phyloP scores from a whole-genome alignment of 1,140 invertebrate species.

The Acromyrmex echinatior region DNA sequence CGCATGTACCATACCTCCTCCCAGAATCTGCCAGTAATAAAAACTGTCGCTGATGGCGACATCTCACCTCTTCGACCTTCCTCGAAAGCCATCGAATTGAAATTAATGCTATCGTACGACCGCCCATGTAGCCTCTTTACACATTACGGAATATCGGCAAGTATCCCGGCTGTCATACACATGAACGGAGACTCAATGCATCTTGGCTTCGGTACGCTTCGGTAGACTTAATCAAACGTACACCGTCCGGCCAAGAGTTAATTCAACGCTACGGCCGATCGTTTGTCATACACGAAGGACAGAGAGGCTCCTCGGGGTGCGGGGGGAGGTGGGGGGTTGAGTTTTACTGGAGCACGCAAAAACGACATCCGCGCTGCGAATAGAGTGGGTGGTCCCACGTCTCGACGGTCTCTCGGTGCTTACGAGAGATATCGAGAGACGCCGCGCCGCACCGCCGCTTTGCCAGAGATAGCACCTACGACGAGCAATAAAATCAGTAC shows the following conservation, averaged over 20 bases:
- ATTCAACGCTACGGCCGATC: slow-evolving; percentile 68
- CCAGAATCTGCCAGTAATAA: too few species aligned
- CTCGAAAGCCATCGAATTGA: slow-evolving; percentile 22
- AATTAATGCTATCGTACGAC: slow-evolving; percentile 29
- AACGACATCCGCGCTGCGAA: slow-evolving; percentile 34
- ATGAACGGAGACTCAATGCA: slow-evolving; percentile 59
- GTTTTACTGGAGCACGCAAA: slow-evolving; percentile 48
- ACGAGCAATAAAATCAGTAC: slow-evolving; percentile 50
- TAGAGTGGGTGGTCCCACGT: slow-evolving; percentile 47
- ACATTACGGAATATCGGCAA: slow-evolving; percentile 48
- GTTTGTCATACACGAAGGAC: slow-evolving; percentile 68
- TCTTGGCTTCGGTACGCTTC: slow-evolving; percentile 62
- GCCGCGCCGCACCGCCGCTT: background rate
- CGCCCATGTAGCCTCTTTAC: slow-evolving; percentile 59
- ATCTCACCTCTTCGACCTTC: background rate
- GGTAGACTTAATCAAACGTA: slow-evolving; percentile 69
- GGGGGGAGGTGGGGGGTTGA: background rate
- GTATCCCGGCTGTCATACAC: slow-evolving; percentile 25
- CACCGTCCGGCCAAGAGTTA: slow-evolving; percentile 61
- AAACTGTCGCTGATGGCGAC: background rate
- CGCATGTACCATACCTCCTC: too few species aligned
- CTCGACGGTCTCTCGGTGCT: background rate
- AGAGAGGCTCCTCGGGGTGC: slow-evolving; percentile 12
- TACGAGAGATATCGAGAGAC: slow-evolving; percentile 14
- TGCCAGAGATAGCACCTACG: slow-evolving; percentile 27